Conservation (phyloP, 2,888 invertebrate species). For the Miltochrista miniata region DNA sequence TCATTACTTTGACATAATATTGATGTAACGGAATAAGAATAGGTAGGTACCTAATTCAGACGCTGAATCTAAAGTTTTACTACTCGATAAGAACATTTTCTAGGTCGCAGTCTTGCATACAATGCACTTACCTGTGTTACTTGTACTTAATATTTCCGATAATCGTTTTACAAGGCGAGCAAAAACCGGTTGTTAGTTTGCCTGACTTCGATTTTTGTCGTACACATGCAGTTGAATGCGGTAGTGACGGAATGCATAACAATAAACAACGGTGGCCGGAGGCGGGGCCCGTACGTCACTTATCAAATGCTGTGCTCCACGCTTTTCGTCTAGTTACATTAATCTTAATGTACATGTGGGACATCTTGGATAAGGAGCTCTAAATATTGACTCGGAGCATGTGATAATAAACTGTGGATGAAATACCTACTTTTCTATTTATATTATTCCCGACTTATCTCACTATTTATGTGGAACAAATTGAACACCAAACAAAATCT, state of each 20-base stretch:
- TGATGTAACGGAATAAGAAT: no score
- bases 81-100: background rate
- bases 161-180: constrained; percentile 15
- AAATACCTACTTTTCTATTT: no score
- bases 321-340: constrained; percentile 40
- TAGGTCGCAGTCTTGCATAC: constrained; percentile 9
- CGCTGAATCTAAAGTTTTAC: background rate
- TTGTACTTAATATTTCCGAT: background rate
- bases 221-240: constrained; percentile 11
- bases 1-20: no score
- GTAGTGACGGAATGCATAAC: constrained; percentile 19
- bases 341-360: constrained; percentile 24
- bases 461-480: no score
- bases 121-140: constrained; percentile 3
- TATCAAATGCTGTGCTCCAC: constrained; percentile 35
- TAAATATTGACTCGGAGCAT: background rate
- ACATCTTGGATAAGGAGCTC: constrained; percentile 23
- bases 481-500: no score
- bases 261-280: constrained; percentile 37
- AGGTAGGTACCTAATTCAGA: no score
- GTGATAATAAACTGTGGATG: background rate
- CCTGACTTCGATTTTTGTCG: constrained; percentile 33
- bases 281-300: constrained; percentile 61
- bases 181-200: constrained; percentile 20
- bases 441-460: no score